These are phyloP conservation scores for Neolamprologus ventralis DNA, from an alignment of 2,113 vertebrate species.

Conservation along the genomic window DNA sequence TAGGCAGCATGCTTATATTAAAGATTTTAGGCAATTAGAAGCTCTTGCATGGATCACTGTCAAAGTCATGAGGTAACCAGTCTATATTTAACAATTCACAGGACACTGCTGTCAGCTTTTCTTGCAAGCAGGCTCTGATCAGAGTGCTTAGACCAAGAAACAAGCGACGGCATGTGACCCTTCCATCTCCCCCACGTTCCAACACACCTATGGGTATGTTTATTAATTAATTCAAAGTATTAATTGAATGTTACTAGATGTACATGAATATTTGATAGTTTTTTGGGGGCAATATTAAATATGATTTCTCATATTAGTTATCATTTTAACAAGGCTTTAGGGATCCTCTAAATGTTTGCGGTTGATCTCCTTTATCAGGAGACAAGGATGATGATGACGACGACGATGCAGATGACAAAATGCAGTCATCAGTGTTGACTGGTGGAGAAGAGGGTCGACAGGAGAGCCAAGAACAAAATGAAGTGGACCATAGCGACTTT, in stretches of 20 bases:
- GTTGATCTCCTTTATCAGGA: slow-evolving; percentile 64
- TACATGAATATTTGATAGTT: neutral
- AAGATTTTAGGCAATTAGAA: neutral
- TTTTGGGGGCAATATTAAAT: neutral
- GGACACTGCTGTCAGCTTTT: slow-evolving; percentile 97
- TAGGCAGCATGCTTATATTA: neutral
- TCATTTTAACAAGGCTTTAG: neutral
- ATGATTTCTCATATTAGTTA: neutral
- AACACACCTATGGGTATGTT: slow-evolving; percentile 94
- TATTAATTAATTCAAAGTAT: neutral
- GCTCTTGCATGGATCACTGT: neutral
- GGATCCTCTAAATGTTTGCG: neutral
- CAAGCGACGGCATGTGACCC: slow-evolving; percentile 90
- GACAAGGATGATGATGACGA: slow-evolving; percentile 98
- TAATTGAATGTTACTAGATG: neutral
- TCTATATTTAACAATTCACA: slow-evolving; percentile 48
- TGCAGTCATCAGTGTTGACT: slow-evolving; percentile 85
- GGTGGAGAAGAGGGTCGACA: slow-evolving; percentile 83
- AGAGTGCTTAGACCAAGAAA: slow-evolving; percentile 93
- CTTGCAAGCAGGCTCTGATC: slow-evolving; percentile 97
- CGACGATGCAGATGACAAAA: slow-evolving; percentile 91
- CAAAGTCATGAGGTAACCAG: neutral
- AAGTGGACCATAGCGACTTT: slow-evolving; percentile 96
- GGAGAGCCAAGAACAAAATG: slow-evolving; percentile 92
- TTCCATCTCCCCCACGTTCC: slow-evolving; percentile 95